Percentiles rank a stretch among this genome's conserved stretches.
phyloP scores from a whole-genome alignment of 2,888 invertebrate species.

The Bibio marci region DNA sequence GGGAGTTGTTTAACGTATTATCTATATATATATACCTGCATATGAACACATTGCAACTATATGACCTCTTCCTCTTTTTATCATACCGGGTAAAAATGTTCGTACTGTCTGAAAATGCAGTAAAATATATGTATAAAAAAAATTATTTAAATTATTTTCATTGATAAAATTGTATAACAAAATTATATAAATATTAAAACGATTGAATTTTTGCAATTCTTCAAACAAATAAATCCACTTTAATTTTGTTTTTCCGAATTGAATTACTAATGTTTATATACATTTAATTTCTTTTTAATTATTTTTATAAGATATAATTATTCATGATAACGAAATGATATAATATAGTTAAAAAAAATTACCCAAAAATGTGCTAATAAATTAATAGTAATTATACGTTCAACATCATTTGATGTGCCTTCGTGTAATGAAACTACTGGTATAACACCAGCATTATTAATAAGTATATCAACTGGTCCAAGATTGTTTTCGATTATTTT shows the following conservation, averaged over 20 bases:
- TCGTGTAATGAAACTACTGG: conserved; percentile 25
- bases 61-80: conserved; percentile 27
- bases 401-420: conserved; percentile 25
- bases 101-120: conserved; percentile 22
- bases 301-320: too few relatives aligned
- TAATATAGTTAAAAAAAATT: conserved; percentile 8
- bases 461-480: conserved; percentile 29
- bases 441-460: conserved; percentile 31
- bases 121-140: neutral
- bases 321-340: too few relatives aligned
- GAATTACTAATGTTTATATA: too few relatives aligned
- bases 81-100: conserved; percentile 30
- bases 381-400: conserved; percentile 28
- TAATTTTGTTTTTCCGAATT: too few relatives aligned
- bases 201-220: too few relatives aligned
- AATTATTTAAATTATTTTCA: neutral
- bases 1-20: too few relatives aligned
- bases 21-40: too few relatives aligned
- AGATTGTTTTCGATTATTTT: conserved; percentile 23
- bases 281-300: neutral
- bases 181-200: too few relatives aligned
- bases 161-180: too few relatives aligned
- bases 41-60: conserved; percentile 30
- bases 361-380: conserved; percentile 31
- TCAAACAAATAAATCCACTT: too few relatives aligned